Percentiles rank a stretch among this genome's conserved stretches.
Evolutionary conservation across 2,113 vertebrate genomes (phyloP).

Genomic region (Tringa solitaria): DNA sequence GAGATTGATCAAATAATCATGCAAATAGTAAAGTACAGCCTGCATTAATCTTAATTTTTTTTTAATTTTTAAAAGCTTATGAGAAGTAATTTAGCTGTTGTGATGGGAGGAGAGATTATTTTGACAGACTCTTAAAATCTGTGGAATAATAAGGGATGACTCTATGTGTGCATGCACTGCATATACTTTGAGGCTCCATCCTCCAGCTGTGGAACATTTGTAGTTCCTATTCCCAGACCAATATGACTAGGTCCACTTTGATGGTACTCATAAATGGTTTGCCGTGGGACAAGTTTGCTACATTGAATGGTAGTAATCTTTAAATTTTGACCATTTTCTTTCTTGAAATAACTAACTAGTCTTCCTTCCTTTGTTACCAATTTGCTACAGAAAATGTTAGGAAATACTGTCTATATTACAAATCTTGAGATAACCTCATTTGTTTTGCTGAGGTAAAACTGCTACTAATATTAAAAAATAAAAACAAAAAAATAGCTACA

Average conservation of each 20-base stretch:
- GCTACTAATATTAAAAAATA: neutral
- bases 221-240: neutral
- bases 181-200: neutral
- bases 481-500: neutral
- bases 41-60: neutral
- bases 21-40: neutral
- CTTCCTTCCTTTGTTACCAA: neutral
- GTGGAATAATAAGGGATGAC: neutral
- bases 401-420: neutral
- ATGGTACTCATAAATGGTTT: neutral
- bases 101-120: neutral
- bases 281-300: neutral
- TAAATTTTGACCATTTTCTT: neutral
- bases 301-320: neutral
- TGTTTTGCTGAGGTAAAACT: neutral
- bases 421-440: neutral
- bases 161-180: neutral
- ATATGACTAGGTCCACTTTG: neutral
- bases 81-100: constrained; percentile 21
- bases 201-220: neutral
- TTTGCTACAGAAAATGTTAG: neutral
- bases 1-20: constrained; percentile 56
- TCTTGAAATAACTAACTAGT: neutral
- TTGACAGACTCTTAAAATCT: neutral
- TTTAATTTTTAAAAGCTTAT: neutral